phyloP scores from a whole-genome alignment of 2,113 vertebrate species.

The Sceloporus undulatus region DNA sequence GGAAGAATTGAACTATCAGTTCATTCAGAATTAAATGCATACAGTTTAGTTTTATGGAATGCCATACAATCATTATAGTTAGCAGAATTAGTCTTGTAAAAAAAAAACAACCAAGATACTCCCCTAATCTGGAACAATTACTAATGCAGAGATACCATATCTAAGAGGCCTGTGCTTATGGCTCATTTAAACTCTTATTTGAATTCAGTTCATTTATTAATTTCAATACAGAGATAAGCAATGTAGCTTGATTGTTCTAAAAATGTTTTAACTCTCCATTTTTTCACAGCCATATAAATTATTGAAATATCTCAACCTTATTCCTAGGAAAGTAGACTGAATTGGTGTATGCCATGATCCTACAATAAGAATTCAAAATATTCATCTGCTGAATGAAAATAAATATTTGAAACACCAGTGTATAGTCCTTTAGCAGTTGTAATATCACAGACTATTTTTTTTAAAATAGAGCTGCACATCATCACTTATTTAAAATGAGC shows the following conservation, averaged over 20 bases:
- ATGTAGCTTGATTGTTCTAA: constrained; percentile 6
- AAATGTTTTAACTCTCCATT: not conserved
- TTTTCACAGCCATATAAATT: not conserved
- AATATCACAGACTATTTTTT: not conserved
- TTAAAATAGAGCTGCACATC: constrained; percentile 62
- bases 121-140: not conserved
- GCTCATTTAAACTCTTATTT: not conserved
- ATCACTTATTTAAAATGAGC: constrained; percentile 50
- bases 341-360: constrained; percentile 34
- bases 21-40: not conserved
- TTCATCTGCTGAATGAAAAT: constrained; percentile 49
- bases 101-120: not conserved
- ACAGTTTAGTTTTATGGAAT: not conserved
- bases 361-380: constrained; percentile 52
- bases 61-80: not conserved
- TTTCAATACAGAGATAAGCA: not conserved
- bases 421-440: constrained; percentile 22
- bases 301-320: constrained; percentile 24
- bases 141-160: not conserved
- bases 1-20: not conserved
- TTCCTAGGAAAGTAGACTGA: accelerated
- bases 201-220: not conserved
- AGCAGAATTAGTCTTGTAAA: not conserved
- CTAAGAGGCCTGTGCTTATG: not conserved
- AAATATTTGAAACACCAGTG: constrained; percentile 57